Base-by-base conservation (phyloP, 2,797 vertebrate genomes). In the Protosalanx chinensis region DNA sequence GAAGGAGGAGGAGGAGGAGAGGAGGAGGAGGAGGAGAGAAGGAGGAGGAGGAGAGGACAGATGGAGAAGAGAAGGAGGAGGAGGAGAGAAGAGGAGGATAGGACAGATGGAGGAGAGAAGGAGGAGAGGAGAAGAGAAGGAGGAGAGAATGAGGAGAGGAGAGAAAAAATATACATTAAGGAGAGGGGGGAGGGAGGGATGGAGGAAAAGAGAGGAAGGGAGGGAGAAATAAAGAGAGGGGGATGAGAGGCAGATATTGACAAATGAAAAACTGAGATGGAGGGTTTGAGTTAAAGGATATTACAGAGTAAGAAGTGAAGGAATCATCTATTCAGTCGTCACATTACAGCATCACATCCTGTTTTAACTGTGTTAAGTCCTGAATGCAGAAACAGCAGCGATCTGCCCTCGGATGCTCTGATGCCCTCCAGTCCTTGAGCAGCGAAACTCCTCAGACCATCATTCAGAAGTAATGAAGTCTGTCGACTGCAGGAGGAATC, bases 31-130 rank as follows among this genome's bases (percentile, higher is more conserved):
- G 2, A 13, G 2, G 23, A 27, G 23, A 41, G 37, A 12, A 10
- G 23, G 15, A 10, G 16, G 60, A 57, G 20, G 23, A 35, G 71
- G 76, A 83, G 64, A 88, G 64, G 41, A 3, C 18, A 12, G 12
- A 66, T 30, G 23, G 51, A 62, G 16, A 66, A 30, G 75, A 59
- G 62, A 33, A 60, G 74, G 59, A 72, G 49, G 46, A 72, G 2
- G 35, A 57, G 68, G 79, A 51, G 61, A 27, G 12, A 0, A 23
- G 18, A 23, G 56, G 56, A 58, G 57, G 18, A 23, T 3, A 58
- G 23, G 10, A 23, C 20, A 15, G 18, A 27, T 27, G 23, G 23
- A 27, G 23, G 23, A 27, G 23, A 27, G 23, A 27, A 27, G 23
- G 23, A 27, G 23, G 23, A 27, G 23, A 27, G 23, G 23, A 27